Evolutionary conservation across 2,113 vertebrate genomes (phyloP), one percentile per base, ranked within the genome.

Genomic region (Anoura caudifer): DNA sequence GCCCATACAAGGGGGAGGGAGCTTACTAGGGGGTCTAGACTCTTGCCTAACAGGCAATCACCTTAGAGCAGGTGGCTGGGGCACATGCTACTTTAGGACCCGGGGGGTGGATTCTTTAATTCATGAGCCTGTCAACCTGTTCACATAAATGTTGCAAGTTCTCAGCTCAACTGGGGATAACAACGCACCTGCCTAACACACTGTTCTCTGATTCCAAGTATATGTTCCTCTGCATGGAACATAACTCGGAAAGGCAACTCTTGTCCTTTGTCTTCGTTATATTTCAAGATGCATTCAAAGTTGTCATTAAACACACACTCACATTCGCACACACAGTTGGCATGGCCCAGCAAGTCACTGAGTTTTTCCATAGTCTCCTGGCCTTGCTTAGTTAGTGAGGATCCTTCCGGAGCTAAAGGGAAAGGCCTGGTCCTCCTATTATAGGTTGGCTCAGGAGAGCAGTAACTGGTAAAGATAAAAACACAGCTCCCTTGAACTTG

Each of bases 141-240:
- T 88, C 61, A n/a, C 26, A 24, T 38, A 16, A 63, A 54, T 19
- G 24, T 61, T 43, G 36, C 31, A 69, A 17, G 33, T 65, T 77
- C 61, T 90, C 24, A 33, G 61, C 45, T 52, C 15, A 31, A 63
- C 20, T 14, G 17, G 17, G 2, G 41, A 36, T 26, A 82, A 41
- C 4, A 56, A 22, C 0, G 3, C 28, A 52, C 15, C n/a, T n/a
- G 69, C 10, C 8, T 0, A 13, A 54, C 1, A 41, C 45, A n/a
- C 24, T 20, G 1, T 15, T 16, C 17, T 73, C 33, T 28, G 16
- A 41, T 14, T 47, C 87, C 63, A 76, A 36, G 50, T 52, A 52
- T n/a, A n/a, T n/a, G 73, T 14, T 17, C 73, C 16, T 67, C 16
- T 54, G 54, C 36, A 36, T 9, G 20, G 43, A 79, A 52, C 24